Conservation (phyloP, 2,888 invertebrate species). For the Rotaria sp. region DNA sequence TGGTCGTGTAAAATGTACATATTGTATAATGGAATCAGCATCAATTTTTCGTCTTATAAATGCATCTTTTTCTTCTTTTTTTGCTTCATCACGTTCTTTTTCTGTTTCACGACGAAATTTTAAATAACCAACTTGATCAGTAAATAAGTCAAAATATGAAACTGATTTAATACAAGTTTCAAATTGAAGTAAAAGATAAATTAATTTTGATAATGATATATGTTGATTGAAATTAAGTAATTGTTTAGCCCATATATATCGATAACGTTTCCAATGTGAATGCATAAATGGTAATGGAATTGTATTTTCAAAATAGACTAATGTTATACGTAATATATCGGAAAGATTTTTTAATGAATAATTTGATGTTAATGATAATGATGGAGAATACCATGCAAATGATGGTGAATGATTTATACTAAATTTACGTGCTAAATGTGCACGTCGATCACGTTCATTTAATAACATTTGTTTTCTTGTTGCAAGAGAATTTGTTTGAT, state of each 20-base stretch:
- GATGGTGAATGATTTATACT: neutral
- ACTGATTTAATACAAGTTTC: slow-evolving; percentile 20
- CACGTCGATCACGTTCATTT: slow-evolving; percentile 20
- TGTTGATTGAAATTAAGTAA: neutral
- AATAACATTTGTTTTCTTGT: neutral
- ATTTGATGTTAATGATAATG: neutral
- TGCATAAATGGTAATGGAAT: slow-evolving; percentile 28
- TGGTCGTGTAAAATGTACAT: slow-evolving; percentile 12
- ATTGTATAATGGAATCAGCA: neutral
- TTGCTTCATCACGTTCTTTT: slow-evolving; percentile 23
- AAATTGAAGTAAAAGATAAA: neutral
- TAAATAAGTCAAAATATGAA: neutral
- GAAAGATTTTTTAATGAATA: neutral
- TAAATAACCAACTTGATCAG: slow-evolving; percentile 20
- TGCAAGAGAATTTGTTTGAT: neutral
- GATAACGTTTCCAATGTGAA: slow-evolving; percentile 10
- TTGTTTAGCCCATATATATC: slow-evolving; percentile 18
- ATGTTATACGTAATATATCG: neutral
- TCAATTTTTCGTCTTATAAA: slow-evolving; percentile 9
- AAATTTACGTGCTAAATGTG: slow-evolving; percentile 17
- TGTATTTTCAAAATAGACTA: slow-evolving; percentile 25
- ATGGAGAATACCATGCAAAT: slow-evolving; percentile 23
- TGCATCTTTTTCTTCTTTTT: slow-evolving; percentile 29
- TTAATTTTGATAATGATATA: neutral
- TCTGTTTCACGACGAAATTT: slow-evolving; percentile 21